A percentile compares a stretch with the other conserved stretches of the same genome.
Conservation (phyloP, 2,113 vertebrate species). For the Microcebus jonahi region DNA sequence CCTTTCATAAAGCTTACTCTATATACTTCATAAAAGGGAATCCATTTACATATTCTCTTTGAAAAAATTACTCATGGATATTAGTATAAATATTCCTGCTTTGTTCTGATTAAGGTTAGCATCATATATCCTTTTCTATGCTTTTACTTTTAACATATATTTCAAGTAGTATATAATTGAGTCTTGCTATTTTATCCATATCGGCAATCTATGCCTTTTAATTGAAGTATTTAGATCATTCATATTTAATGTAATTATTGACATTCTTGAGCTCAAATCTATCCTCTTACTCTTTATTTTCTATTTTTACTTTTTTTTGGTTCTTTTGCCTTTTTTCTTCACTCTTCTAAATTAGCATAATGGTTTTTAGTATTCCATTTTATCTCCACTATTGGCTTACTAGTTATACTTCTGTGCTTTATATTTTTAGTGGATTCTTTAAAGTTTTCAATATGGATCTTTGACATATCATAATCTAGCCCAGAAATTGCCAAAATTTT, state of each 20-base stretch:
- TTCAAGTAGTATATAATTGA: neutral
- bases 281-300: neutral
- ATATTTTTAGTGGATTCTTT: neutral
- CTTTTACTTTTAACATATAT: neutral
- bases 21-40: neutral
- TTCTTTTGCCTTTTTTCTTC: neutral
- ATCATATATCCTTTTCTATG: neutral
- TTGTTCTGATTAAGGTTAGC: neutral
- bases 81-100: neutral
- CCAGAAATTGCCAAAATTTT: neutral
- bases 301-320: neutral
- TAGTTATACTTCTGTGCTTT: neutral
- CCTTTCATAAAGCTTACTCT: neutral
- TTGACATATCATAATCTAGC: neutral
- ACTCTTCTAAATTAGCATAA: neutral
- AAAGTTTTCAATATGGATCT: neutral
- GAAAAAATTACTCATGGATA: neutral
- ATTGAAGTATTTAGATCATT: neutral
- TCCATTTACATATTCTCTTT: neutral
- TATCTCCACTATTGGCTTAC: neutral
- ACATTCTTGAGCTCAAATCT: neutral
- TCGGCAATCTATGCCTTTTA: neutral
- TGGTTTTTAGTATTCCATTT: neutral
- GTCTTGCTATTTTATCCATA: neutral
- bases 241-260: neutral